Evolutionary conservation across 1,140 invertebrate genomes (phyloP).

Genomic region (Calliphora vicina): DNA sequence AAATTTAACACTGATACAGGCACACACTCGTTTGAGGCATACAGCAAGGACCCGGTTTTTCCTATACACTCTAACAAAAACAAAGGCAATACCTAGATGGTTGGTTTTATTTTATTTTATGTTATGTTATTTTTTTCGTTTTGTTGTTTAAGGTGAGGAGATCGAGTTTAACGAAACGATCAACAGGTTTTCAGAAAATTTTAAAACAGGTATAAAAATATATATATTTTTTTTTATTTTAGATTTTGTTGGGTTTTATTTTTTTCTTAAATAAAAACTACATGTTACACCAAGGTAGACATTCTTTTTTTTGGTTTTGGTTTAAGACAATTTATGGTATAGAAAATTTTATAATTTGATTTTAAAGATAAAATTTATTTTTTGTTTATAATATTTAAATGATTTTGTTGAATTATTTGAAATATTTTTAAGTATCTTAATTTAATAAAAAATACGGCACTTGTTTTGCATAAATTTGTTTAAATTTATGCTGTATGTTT

Average conservation of each 20-base stretch:
- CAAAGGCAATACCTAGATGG: not conserved
- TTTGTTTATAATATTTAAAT: not conserved
- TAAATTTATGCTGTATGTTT: not conserved
- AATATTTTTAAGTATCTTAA: not conserved
- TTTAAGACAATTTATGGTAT: not conserved
- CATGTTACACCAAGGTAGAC: not conserved
- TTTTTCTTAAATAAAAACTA: not conserved
- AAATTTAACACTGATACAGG: not conserved
- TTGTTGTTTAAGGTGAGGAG: slow-evolving; percentile 9
- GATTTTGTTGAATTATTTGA: too few relatives aligned
- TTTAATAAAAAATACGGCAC: not conserved
- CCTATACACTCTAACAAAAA: not conserved
- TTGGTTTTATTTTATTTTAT: not conserved
- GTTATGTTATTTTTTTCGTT: too few relatives aligned
- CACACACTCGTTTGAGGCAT: not conserved
- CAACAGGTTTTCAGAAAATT: slow-evolving; percentile 6
- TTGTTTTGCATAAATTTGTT: not conserved
- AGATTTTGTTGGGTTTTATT: not conserved
- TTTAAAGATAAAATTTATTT: not conserved
- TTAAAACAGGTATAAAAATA: not conserved
- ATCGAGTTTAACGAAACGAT: not conserved
- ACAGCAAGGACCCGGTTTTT: not conserved
- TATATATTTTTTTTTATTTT: not conserved
- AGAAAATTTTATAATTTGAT: too few relatives aligned
- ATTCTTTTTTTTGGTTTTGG: not conserved